phyloP scores from a whole-genome alignment of 2,797 vertebrate species.

The Selene dorsalis region DNA sequence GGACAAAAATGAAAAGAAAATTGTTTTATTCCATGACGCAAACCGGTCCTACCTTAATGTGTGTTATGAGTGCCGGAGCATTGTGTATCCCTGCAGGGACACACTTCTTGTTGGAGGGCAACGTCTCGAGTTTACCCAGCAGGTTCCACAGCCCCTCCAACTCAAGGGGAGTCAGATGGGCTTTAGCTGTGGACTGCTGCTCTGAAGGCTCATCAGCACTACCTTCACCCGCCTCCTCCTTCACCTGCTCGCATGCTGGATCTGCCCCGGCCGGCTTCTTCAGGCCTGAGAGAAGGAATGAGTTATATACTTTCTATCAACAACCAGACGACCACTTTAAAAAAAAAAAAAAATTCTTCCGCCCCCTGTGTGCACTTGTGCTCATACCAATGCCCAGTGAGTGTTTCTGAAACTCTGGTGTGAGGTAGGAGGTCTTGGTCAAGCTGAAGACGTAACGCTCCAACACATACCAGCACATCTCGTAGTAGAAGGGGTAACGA shows the following conservation, averaged over 20 bases:
- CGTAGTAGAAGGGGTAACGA: constrained; percentile 96
- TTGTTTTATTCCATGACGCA: neutral
- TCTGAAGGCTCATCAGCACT: constrained; percentile 65
- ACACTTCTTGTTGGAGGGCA: constrained; percentile 95
- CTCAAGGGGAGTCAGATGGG: constrained; percentile 91
- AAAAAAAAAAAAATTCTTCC: neutral
- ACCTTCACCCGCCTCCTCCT: constrained; percentile 59
- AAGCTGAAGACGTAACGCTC: constrained; percentile 96
- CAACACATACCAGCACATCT: constrained; percentile 99
- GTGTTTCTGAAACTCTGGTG: constrained; percentile 96
- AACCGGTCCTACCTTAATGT: constrained; percentile 87
- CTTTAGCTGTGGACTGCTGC: constrained; percentile 64
- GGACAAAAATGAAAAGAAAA: neutral
- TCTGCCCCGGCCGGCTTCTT: constrained; percentile 62
- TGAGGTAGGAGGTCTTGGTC: constrained; percentile 93
- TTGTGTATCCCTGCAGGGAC: constrained; percentile 97
- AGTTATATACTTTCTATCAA: neutral
- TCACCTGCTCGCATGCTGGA: constrained; percentile 19
- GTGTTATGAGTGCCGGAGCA: constrained; percentile 90
- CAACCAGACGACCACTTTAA: neutral
- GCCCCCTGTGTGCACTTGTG: neutral
- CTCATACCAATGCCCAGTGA: constrained; percentile 92
- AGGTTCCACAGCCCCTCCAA: constrained; percentile 94
- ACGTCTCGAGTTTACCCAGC: constrained; percentile 92
- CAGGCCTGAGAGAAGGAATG: constrained; percentile 82